Evolutionary conservation across 2,888 invertebrate genomes (phyloP).

Genomic region (Rosalia funebris): DNA sequence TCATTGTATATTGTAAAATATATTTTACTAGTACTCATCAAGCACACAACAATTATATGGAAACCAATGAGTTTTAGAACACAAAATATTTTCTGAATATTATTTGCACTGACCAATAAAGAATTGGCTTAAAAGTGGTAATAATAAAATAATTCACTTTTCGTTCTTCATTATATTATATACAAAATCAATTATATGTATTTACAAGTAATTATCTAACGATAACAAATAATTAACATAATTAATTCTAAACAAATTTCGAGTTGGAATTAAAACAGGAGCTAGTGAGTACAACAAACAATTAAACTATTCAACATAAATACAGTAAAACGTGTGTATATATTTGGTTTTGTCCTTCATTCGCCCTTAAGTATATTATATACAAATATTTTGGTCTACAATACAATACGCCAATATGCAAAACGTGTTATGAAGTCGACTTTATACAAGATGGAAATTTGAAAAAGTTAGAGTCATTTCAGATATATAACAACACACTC

Average conservation of each 20-base stretch:
- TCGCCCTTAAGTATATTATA: constrained; percentile 1
- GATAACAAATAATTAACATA: constrained; percentile 10
- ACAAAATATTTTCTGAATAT: no score
- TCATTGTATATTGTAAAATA: no score
- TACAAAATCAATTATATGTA: constrained; percentile 39
- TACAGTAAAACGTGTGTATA: constrained; percentile 21
- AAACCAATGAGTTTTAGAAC: no score
- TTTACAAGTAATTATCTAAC: constrained; percentile 7
- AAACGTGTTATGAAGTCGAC: constrained; percentile 21
- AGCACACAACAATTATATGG: no score
- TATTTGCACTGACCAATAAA: no score
- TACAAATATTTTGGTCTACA: constrained; percentile 23
- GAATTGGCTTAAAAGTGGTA: no score
- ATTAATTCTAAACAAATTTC: constrained; percentile 8
- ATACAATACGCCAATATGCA: constrained; percentile 15
- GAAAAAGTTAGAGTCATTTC: constrained; percentile 41
- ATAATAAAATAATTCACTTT: not conserved
- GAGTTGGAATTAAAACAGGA: constrained; percentile 6
- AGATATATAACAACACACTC: constrained; percentile 53
- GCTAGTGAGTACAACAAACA: not conserved
- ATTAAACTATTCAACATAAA: constrained; percentile 1
- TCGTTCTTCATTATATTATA: constrained; percentile 32
- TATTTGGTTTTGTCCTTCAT: constrained; percentile 1
- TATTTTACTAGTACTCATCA: no score
- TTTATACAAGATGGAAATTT: constrained; percentile 29